Percentiles rank a stretch among this genome's conserved stretches.
These are phyloP conservation scores for Brevimyrus niger DNA, from an alignment of 2,113 vertebrate species.

Conservation along the genomic window DNA sequence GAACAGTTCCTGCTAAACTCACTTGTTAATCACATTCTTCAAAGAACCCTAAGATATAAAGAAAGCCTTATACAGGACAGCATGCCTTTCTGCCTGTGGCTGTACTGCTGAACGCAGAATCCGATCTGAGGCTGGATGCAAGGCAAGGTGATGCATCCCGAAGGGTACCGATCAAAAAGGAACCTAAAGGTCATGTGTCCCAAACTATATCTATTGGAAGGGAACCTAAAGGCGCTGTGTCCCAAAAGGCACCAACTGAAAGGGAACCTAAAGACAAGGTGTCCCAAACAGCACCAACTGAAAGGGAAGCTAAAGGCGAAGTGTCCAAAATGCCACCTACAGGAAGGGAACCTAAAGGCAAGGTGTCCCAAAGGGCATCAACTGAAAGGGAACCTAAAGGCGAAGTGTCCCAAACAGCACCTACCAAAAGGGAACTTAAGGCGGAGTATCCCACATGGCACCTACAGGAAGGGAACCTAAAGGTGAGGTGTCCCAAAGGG, in stretches of 20 bases:
- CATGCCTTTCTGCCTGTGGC: background rate
- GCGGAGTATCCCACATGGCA: background rate
- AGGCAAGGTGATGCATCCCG: background rate
- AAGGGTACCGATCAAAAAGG: background rate
- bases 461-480: background rate
- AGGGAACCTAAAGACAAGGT: background rate
- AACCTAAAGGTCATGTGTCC: background rate
- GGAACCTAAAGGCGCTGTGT: background rate
- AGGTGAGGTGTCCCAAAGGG: background rate
- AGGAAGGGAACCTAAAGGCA: background rate
- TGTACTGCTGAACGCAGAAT: background rate
- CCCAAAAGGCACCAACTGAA: background rate
- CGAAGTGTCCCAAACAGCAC: background rate
- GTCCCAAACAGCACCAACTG: background rate
- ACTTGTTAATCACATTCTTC: background rate
- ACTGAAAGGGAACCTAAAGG: background rate
- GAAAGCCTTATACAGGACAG: background rate
- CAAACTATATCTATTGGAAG: background rate
- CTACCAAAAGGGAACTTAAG: background rate
- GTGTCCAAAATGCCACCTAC: background rate
- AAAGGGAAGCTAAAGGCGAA: background rate
- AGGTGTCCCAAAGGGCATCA: background rate
- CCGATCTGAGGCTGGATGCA: background rate
- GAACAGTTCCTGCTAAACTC: background rate
- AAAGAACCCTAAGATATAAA: background rate